Percentiles rank a stretch among this genome's conserved stretches.
These are phyloP conservation scores for Aphis craccivora DNA, from an alignment of 1,140 invertebrate species.

Conservation along the genomic window DNA sequence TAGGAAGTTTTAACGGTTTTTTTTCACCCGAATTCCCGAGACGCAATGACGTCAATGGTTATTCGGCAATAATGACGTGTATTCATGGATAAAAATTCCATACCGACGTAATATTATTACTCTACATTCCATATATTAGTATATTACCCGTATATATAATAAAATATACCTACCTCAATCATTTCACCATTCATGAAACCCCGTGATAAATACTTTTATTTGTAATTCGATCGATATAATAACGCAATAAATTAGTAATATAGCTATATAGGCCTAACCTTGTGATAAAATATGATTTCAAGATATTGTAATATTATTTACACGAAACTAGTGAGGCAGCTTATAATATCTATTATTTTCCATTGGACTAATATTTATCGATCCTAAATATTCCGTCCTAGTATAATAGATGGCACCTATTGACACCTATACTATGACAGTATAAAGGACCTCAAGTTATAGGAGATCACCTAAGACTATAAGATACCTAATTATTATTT, in stretches of 20 bases:
- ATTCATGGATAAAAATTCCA: neutral
- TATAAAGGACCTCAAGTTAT: neutral
- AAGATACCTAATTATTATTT: neutral
- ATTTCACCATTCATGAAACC: neutral
- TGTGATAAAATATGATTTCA: neutral
- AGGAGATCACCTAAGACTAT: too few species aligned
- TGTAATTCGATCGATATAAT: neutral
- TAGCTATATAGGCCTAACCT: too few species aligned
- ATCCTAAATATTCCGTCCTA: neutral
- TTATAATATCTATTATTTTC: neutral
- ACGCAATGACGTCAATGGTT: conserved; percentile 1
- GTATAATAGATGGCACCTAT: neutral
- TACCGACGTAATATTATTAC: neutral
- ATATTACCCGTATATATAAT: neutral
- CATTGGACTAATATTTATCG: neutral
- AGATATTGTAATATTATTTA: neutral
- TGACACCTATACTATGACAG: too few species aligned
- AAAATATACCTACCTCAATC: neutral
- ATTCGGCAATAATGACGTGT: neutral
- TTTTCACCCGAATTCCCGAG: neutral
- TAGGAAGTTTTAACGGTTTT: conserved; percentile 39
- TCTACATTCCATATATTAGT: neutral
- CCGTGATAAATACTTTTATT: neutral
- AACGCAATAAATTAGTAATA: neutral
- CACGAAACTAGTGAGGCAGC: neutral